Base-by-base conservation (phyloP, 2,888 invertebrate species). In the Brenthis ino region DNA sequence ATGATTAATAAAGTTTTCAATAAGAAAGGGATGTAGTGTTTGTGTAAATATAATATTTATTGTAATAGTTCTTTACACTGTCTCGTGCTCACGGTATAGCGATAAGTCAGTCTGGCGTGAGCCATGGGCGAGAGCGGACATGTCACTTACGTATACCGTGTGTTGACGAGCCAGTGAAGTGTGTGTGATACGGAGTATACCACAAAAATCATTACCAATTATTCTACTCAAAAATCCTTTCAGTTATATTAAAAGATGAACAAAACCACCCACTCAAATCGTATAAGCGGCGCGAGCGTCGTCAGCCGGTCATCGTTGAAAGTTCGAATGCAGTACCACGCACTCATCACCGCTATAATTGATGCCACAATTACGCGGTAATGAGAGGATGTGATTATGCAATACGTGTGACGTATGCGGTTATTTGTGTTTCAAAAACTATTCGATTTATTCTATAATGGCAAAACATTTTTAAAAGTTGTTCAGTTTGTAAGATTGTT, bases 311-410 rank as follows among this genome's bases (percentile, higher is more conserved):
- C 60, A 24, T 24, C 58, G 60, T 33, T 50, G 67, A 67, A 61
- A 67, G 37, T 61, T 61, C 61, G 55, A 60, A 66, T 60, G 60
- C 58, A 66, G 51, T 53, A 57, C 65, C 64, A 47, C 54, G 67
- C 67, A 55, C 67, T 67, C 67, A 50, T 67, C 61, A 37, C 60
- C 16, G 55, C 8, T 6, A 58, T 67, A 67, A 61, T 61, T 67
- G 61, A 55, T 67, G 67, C 50, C 61, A 67, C 67, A 67, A 67
- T 61, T 55, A 61, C 61, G 61, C 28, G 20, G 28, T 67, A 67
- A 67, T 67, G 67, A 67, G 67, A 67, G 67, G 61, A 66, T 57
- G 33, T 61, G 60, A 67, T 61, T 67, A 67, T 67, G 67, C 55
- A 61, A 55, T 50, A 61, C 43, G 55, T 55, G 20, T 61, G 61